phyloP scores from a whole-genome alignment of 1,140 invertebrate genomes.

The Acromyrmex echinatior region DNA sequence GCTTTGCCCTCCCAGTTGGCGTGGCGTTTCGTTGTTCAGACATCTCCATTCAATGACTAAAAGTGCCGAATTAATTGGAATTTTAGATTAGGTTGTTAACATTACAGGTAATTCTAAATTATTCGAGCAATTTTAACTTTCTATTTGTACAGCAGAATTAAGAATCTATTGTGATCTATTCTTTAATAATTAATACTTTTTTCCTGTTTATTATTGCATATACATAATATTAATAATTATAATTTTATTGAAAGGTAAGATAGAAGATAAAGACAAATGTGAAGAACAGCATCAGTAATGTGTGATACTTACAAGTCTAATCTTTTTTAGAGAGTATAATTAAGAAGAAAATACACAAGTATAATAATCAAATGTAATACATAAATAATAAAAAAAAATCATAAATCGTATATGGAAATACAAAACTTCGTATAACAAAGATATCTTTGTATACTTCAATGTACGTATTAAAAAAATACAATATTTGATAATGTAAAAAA shows the following conservation, averaged over 20 bases:
- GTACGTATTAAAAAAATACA: neutral
- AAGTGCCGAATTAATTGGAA: neutral
- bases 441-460: too few species aligned
- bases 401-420: neutral
- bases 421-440: neutral
- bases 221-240: too few species aligned
- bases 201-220: neutral
- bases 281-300: neutral
- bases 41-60: conserved; percentile 60
- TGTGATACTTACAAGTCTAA: neutral
- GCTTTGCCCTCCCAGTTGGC: conserved; percentile 59
- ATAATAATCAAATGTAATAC: neutral
- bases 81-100: neutral
- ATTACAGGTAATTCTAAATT: neutral
- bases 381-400: neutral
- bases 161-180: neutral
- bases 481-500: neutral
- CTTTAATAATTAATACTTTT: neutral
- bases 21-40: conserved; percentile 65
- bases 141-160: neutral
- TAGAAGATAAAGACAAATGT: neutral
- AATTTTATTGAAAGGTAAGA: neutral
- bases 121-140: neutral
- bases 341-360: neutral
- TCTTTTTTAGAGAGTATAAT: neutral